Conservation (phyloP, 2,888 invertebrate genomes). For the Rhabditoides inermis region DNA sequence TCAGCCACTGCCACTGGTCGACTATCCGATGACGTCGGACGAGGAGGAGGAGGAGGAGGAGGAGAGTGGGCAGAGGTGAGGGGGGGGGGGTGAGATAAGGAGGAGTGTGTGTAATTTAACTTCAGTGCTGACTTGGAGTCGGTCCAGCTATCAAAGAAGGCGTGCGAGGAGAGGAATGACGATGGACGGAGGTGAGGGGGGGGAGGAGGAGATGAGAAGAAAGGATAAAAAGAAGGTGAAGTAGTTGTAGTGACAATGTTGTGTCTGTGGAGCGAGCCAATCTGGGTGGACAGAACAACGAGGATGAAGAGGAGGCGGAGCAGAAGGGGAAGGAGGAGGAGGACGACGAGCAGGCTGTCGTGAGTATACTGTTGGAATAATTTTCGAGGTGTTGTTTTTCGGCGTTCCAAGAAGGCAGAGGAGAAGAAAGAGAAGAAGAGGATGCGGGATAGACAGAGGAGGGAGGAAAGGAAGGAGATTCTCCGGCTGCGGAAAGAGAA, state of each 20-base stretch:
- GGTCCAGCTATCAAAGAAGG: too few relatives aligned
- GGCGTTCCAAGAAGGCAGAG: background rate
- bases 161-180: background rate
- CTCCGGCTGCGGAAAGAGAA: too few relatives aligned
- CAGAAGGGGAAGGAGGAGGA: background rate
- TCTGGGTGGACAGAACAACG: constrained; percentile 5
- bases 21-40: too few relatives aligned
- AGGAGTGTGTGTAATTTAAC: too few relatives aligned
- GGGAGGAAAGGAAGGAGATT: too few relatives aligned
- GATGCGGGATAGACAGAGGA: background rate
- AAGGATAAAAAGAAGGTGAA: too few relatives aligned
- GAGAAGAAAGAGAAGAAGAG: background rate
- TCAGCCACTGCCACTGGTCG: too few relatives aligned
- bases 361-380: background rate
- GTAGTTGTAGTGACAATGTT: too few relatives aligned
- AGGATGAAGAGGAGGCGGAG: background rate
- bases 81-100: background rate
- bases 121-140: too few relatives aligned
- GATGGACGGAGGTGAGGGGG: background rate
- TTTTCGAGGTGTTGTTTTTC: background rate
- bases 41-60: background rate
- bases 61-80: background rate
- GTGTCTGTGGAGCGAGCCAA: constrained; percentile 13
- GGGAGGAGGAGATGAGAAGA: background rate
- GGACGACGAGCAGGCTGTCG: constrained; percentile 1